Base-by-base conservation (phyloP, 2,888 invertebrate species). In the Coelinius sp. region DNA sequence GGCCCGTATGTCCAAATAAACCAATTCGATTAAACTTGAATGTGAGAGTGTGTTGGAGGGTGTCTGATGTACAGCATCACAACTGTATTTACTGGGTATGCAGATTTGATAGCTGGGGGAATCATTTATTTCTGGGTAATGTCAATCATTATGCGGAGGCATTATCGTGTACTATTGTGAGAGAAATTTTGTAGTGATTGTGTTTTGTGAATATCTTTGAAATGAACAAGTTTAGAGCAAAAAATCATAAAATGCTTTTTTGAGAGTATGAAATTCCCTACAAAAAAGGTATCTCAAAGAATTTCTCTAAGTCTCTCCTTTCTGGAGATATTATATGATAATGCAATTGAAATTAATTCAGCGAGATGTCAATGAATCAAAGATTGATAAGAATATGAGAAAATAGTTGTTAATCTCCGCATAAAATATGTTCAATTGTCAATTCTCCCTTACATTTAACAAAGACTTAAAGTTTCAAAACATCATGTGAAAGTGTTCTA, bases 1-100 rank as follows among this genome's bases (percentile, higher is more conserved):
- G 70, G 71, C 71, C 67, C 67, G 68, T 73, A 68, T n/a, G 73
- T 70, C 75, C 67, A 72, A 73, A 70, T 73, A 75, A 73, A 75
- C 70, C 41, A 75, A 70, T 68, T 38, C 5, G 41, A 63, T 63
- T 41, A 24, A n/a, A 41, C 59, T 62, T n/a, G 31, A 2, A 31
- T 31, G 63, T 38, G 62, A 62, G 22, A 31, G 35, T 62, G 12
- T 62, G 31, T n/a, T 31, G 8, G 8, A 31, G 35, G 35, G 12
- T 62, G 31, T n/a, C 14, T 1, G 8, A 14, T 17, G 31, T 14
- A n/a, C n/a, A 12, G 2, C 41, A 12, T 49, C 20, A 20, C 14
- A 49, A 49, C 59, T 35, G 35, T 3, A 59, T 59, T 31, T 53
- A 27, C 25, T 25, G 27, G 14, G 25, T 25, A 22, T 53, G n/a